Base-by-base conservation (phyloP, 2,113 vertebrate genomes). In the Chrysochloris asiatica region DNA sequence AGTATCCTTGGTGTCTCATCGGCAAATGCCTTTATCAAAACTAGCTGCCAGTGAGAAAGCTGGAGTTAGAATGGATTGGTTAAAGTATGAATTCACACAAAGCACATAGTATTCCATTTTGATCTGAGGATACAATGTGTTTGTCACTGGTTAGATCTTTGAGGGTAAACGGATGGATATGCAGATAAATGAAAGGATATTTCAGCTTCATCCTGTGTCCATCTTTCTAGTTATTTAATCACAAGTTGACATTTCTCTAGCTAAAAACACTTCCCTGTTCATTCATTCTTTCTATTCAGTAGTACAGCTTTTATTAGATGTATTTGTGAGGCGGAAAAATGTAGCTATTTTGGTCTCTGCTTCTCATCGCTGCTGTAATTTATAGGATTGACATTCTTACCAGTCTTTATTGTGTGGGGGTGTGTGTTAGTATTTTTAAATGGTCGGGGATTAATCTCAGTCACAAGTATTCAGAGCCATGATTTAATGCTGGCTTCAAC, bases 31-130 rank as follows among this genome's bases (percentile, higher is more conserved):
- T 72, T 16, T 28, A 26, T 78, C 47, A 47, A 47, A 33, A 21
- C 16, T 6, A 9, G 43, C 45, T 14, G 7, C 12, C 14, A 2
- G 38, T 65, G 28, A 45, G 43, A 24, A 28, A 52, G 79, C 26
- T 4, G 24, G 43, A 1, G 1, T 0, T 26, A 86, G 72, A 14
- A 36, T 1, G 12, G 9, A 0, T 0, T 6, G 24, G 72, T 41
- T 71, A 28, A 30, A 11, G 13, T 19, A 0, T 30, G 36, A 21
- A 0, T n/a, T 8, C 21, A 0, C 0, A 12, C 3, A 24, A 8
- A 65, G 21, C 19, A 0, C 11, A 10, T 7, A 0, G 3, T 2
- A 0, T 4, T 19, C 9, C 10, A 0, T 78, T 38, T 6, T 4
- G 21, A n/a, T 8, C 14, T 33, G 33, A 48, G 21, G 17, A 2